phyloP scores from a whole-genome alignment of 2,113 vertebrate genomes.

The Leucoraja erinaceus region DNA sequence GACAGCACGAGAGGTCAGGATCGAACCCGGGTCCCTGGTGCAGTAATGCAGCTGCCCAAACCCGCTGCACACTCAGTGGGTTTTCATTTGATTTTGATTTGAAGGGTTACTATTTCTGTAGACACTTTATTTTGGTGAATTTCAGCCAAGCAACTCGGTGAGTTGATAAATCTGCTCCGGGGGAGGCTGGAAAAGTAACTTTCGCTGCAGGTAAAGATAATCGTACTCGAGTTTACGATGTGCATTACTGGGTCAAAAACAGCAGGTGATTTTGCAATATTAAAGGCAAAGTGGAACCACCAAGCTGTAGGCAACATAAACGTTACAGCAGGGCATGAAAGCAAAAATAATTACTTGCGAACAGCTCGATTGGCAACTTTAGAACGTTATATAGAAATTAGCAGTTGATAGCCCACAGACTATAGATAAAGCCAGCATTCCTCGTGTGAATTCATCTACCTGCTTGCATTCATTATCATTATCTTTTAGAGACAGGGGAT shows the following conservation, averaged over 20 bases:
- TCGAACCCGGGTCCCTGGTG: too few relatives aligned
- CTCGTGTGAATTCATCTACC: background rate
- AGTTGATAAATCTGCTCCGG: background rate
- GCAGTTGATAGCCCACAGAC: background rate
- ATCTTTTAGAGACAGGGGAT: background rate
- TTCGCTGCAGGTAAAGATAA: background rate
- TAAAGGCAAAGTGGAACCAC: background rate
- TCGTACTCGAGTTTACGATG: background rate
- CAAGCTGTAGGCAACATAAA: background rate
- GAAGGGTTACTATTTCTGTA: background rate
- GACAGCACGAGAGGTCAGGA: too few relatives aligned
- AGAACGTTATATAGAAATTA: background rate
- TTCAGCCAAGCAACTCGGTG: background rate
- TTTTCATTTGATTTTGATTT: background rate
- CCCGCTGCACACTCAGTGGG: too few relatives aligned
- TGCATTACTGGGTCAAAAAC: too few relatives aligned
- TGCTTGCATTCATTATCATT: background rate
- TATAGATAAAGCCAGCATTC: background rate
- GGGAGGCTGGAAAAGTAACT: background rate
- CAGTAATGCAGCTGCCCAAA: too few relatives aligned
- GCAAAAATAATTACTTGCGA: background rate
- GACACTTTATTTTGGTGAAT: background rate
- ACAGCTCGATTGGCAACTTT: background rate
- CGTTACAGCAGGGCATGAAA: background rate
- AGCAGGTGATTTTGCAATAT: background rate